phyloP scores from a whole-genome alignment of 2,888 invertebrate species.

The Anagyrus pseudococci region DNA sequence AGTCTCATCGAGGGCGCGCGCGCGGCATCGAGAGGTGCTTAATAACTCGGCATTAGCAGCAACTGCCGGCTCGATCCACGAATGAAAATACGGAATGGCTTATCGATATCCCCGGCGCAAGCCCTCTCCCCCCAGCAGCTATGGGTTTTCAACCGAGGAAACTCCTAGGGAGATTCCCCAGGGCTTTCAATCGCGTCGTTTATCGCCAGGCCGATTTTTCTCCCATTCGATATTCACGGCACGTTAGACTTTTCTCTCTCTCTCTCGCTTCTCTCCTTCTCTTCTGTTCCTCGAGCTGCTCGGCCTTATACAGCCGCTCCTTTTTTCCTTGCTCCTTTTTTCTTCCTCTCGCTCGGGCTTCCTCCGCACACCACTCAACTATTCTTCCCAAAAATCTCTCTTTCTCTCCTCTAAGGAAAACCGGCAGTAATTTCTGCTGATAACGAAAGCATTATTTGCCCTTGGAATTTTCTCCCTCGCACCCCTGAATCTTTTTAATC shows the following conservation, averaged over 20 bases:
- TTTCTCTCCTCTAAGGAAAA: slow-evolving; percentile 6
- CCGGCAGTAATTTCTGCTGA: slow-evolving; percentile 17
- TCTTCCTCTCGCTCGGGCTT: background rate
- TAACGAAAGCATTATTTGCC: slow-evolving; percentile 5
- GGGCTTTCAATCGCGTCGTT: slow-evolving; percentile 53
- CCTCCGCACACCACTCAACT: too few relatives aligned
- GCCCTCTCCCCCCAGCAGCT: too few relatives aligned
- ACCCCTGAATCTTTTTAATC: too few relatives aligned
- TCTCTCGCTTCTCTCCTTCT: slow-evolving; percentile 30
- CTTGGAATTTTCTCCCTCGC: too few relatives aligned
- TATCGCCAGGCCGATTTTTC: slow-evolving; percentile 51
- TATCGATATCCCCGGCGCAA: slow-evolving; percentile 47
- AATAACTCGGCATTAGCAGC: slow-evolving; percentile 45
- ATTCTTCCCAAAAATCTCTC: slow-evolving; percentile 34
- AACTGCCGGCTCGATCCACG: slow-evolving; percentile 32
- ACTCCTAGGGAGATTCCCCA: slow-evolving; percentile 41
- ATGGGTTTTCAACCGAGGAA: slow-evolving; percentile 34
- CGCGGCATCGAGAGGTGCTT: too few relatives aligned
- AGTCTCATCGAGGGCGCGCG: too few relatives aligned
- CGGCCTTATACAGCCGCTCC: slow-evolving; percentile 25
- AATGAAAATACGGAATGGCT: slow-evolving; percentile 49
- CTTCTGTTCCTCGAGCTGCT: slow-evolving; percentile 29
- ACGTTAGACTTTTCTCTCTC: slow-evolving; percentile 45
- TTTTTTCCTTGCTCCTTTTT: too few relatives aligned
- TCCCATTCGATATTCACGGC: slow-evolving; percentile 53